phyloP scores from a whole-genome alignment of 2,797 vertebrate species.

The Philypnodon macrostomus region DNA sequence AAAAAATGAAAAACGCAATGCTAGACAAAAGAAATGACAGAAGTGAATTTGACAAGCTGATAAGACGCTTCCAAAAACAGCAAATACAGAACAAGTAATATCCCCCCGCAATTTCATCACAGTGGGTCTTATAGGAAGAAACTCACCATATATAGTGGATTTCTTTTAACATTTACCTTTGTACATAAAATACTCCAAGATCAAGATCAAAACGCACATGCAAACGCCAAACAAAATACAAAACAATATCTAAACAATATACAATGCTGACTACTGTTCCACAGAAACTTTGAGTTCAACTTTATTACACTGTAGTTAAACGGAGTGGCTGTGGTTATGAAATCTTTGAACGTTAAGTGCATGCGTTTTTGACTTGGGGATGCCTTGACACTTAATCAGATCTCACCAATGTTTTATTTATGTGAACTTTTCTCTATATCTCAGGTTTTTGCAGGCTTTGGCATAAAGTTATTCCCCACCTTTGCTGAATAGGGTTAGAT shows the following conservation, averaged over 20 bases:
- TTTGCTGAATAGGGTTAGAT: constrained; percentile 22
- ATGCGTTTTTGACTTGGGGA: constrained; percentile 20
- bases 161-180: too few species aligned
- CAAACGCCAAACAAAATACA: neutral
- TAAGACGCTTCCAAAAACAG: neutral
- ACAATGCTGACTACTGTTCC: too few species aligned
- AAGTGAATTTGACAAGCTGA: constrained; percentile 8
- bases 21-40: neutral
- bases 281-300: neutral
- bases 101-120: too few species aligned
- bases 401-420: neutral
- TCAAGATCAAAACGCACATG: neutral
- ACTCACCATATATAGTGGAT: too few species aligned
- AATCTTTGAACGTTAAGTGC: constrained; percentile 18
- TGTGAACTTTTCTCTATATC: constrained; percentile 1
- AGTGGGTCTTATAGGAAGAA: neutral
- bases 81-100: neutral
- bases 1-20: neutral
- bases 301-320: neutral
- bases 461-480: neutral
- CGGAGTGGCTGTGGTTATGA: constrained; percentile 10
- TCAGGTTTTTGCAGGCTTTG: neutral
- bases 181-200: too few species aligned
- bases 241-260: neutral
- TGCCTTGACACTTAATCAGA: constrained; percentile 37